phyloP scores from a whole-genome alignment of 2,113 vertebrate genomes.

The Chrysemys picta region DNA sequence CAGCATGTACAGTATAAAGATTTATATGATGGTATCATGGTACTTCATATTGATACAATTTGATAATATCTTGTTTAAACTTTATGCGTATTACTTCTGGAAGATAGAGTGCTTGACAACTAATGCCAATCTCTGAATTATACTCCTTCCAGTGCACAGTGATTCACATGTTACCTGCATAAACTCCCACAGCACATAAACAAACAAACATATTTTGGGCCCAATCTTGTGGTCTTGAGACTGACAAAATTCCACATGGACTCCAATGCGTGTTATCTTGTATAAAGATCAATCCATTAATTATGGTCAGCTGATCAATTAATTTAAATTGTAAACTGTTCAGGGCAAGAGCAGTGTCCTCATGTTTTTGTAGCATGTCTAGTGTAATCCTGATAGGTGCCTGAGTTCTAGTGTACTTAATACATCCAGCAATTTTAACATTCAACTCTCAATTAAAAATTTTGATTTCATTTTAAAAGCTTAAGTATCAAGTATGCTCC shows the following conservation, averaged over 20 bases:
- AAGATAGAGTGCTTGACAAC: not conserved
- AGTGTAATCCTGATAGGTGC: not conserved
- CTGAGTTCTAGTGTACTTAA: not conserved
- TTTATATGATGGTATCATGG: not conserved
- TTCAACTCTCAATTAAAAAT: not conserved
- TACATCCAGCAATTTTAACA: not conserved
- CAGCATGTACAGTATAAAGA: not conserved
- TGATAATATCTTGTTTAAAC: not conserved
- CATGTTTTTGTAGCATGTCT: not conserved
- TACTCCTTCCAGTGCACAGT: not conserved
- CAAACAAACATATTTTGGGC: not conserved
- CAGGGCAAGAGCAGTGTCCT: not conserved
- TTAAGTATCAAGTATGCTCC: not conserved
- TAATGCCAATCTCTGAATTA: not conserved
- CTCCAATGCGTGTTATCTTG: accelerated
- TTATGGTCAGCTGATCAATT: not conserved
- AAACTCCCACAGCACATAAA: not conserved
- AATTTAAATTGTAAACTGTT: slow-evolving; percentile 23
- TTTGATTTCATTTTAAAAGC: not conserved
- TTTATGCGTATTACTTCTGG: not conserved
- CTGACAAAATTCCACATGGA: not conserved
- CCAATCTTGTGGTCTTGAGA: accelerated
- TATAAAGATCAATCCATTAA: not conserved
- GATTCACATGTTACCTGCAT: not conserved
- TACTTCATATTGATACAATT: not conserved